phyloP scores from a whole-genome alignment of 2,113 vertebrate species.

The Pao palembangensis region DNA sequence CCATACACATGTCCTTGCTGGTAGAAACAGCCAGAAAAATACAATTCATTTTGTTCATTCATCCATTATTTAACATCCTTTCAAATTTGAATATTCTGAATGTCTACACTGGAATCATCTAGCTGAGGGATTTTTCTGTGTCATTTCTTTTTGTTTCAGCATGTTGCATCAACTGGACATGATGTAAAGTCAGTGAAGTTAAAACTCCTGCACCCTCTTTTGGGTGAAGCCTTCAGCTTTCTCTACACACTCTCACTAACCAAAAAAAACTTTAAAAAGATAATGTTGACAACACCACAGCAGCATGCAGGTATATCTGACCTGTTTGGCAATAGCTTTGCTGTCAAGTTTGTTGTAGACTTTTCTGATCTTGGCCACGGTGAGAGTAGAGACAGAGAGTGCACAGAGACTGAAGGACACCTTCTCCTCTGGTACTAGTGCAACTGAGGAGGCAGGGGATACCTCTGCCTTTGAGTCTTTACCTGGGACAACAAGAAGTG shows the following conservation, averaged over 20 bases:
- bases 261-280: neutral
- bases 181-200: neutral
- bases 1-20: rapidly evolving
- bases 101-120: too few relatives aligned
- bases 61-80: too few relatives aligned
- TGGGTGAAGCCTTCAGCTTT: too few relatives aligned
- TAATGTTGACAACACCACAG: neutral
- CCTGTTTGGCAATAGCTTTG: slow-evolving; percentile 98
- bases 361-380: slow-evolving; percentile 94
- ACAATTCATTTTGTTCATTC: too few relatives aligned
- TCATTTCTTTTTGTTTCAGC: neutral
- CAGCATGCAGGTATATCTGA: slow-evolving; percentile 40
- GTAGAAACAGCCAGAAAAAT: slow-evolving; percentile 1
- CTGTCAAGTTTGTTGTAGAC: slow-evolving; percentile 97
- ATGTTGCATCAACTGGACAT: slow-evolving; percentile 1
- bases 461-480: slow-evolving; percentile 92
- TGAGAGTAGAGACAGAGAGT: slow-evolving; percentile 88
- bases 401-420: slow-evolving; percentile 95
- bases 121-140: too few relatives aligned
- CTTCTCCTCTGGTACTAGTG: slow-evolving; percentile 91
- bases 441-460: slow-evolving; percentile 76
- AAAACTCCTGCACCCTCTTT: too few relatives aligned
- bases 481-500: slow-evolving; percentile 66
- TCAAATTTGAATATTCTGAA: too few relatives aligned
- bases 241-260: too few relatives aligned